These are phyloP conservation scores for Diorhabda elongata DNA, from an alignment of 1,140 invertebrate genomes.

Conservation along the genomic window DNA sequence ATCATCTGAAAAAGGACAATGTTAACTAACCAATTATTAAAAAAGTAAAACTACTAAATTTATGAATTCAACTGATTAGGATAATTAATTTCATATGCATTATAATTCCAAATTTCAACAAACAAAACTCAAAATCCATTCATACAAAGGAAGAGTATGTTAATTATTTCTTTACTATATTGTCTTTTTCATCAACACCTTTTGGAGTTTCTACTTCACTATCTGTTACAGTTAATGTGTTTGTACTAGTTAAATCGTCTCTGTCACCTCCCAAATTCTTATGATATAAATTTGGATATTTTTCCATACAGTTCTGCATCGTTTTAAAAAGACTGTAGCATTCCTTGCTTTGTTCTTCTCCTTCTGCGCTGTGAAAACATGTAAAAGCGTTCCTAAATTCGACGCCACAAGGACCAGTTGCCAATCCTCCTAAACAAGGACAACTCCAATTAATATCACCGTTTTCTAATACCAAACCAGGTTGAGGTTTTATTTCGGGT, in stretches of 20 bases:
- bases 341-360: slow-evolving; percentile 68
- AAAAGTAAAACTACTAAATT: too few relatives aligned
- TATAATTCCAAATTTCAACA: too few relatives aligned
- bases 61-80: too few relatives aligned
- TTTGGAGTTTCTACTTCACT: too few relatives aligned
- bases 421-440: slow-evolving; percentile 93
- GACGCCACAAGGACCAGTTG: slow-evolving; percentile 88
- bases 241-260: slow-evolving; percentile 37
- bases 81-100: too few relatives aligned
- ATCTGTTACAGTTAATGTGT: too few relatives aligned
- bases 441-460: slow-evolving; percentile 97
- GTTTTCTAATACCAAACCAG: slow-evolving; percentile 78
- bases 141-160: too few relatives aligned
- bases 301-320: slow-evolving; percentile 90
- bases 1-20: too few relatives aligned
- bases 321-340: slow-evolving; percentile 85
- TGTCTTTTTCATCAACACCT: too few relatives aligned
- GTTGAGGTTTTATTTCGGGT: slow-evolving; percentile 66
- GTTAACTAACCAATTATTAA: too few relatives aligned
- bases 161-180: too few relatives aligned
- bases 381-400: slow-evolving; percentile 91
- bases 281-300: slow-evolving; percentile 84
- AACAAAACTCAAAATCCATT: too few relatives aligned
- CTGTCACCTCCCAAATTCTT: slow-evolving; percentile 56
- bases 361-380: slow-evolving; percentile 85